A percentile compares a stretch with the other conserved stretches of the same genome.
phyloP scores from a whole-genome alignment of 2,888 invertebrate species.

The Brenthis hecate region DNA sequence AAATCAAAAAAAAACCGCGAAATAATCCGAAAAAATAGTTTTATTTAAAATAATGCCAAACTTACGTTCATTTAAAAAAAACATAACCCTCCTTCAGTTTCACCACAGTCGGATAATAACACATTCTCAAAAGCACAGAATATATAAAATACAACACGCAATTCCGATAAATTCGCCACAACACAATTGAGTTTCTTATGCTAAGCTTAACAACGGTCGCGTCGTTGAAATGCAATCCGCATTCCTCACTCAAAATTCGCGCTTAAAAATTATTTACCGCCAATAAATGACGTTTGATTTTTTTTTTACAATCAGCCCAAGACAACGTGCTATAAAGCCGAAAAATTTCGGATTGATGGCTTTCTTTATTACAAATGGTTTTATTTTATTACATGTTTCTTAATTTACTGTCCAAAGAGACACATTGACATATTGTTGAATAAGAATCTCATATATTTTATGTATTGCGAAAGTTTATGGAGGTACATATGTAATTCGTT shows the following conservation, averaged over 20 bases:
- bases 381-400: slow-evolving; percentile 57
- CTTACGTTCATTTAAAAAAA: no score
- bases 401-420: slow-evolving; percentile 54
- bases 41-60: no score
- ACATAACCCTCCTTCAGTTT: no score
- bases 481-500: slow-evolving; percentile 27
- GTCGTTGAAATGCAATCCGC: slow-evolving; percentile 32
- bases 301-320: slow-evolving; percentile 52
- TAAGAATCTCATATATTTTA: slow-evolving; percentile 42
- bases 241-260: slow-evolving; percentile 29
- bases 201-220: slow-evolving; percentile 17
- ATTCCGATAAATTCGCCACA: slow-evolving; percentile 10
- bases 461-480: slow-evolving; percentile 40
- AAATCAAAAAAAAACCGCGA: no score
- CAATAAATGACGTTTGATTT: slow-evolving; percentile 40
- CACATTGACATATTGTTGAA: slow-evolving; percentile 48
- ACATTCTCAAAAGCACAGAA: background rate
- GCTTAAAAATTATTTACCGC: slow-evolving; percentile 27
- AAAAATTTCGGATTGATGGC: slow-evolving; percentile 63
- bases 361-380: slow-evolving; percentile 63
- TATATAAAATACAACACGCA: slow-evolving; percentile 18
- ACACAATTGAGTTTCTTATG: slow-evolving; percentile 27
- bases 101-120: background rate
- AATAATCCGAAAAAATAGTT: no score
- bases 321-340: slow-evolving; percentile 57